A percentile compares a stretch with the other conserved stretches of the same genome.
phyloP scores from a whole-genome alignment of 2,888 invertebrate genomes.

The Hermodice carunculata region DNA sequence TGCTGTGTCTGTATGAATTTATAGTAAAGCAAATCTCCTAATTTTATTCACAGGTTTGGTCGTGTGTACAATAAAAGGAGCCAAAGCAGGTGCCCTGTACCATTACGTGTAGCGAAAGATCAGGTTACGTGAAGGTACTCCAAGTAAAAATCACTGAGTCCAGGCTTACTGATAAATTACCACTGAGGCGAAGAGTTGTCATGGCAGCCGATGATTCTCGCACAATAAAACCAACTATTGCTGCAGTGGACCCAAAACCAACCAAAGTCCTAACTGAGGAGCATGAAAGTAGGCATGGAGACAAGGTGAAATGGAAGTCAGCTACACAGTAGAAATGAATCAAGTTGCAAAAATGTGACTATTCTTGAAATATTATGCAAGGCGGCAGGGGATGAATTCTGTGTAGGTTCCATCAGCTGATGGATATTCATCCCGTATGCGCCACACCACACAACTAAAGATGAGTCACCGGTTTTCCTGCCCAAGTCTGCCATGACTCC shows the following conservation, averaged over 20 bases:
- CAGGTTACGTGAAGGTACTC: slow-evolving; percentile 2
- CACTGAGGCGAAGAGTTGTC: background rate
- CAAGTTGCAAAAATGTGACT: background rate
- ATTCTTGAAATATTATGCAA: background rate
- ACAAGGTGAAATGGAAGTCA: too few species aligned
- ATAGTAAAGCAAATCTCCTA: too few species aligned
- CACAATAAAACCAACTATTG: background rate
- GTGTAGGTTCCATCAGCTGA: slow-evolving; percentile 32
- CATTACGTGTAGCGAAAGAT: slow-evolving; percentile 1
- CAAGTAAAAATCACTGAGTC: background rate
- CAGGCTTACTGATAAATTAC: background rate
- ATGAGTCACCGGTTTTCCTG: slow-evolving; percentile 30
- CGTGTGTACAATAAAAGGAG: background rate
- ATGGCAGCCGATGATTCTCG: background rate
- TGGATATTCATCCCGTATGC: slow-evolving; percentile 35
- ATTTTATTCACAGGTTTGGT: slow-evolving; percentile 2
- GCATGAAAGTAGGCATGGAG: background rate
- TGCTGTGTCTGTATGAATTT: too few species aligned
- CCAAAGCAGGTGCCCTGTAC: background rate
- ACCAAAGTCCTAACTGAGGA: background rate
- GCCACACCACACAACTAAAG: slow-evolving; percentile 37
- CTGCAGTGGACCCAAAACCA: background rate
- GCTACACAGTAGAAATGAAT: too few species aligned
- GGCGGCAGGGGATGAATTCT: too few species aligned
- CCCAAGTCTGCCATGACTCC: slow-evolving; percentile 35